Evolutionary conservation across 2,113 vertebrate genomes (phyloP).

Genomic region (Zosterops borbonicus): DNA sequence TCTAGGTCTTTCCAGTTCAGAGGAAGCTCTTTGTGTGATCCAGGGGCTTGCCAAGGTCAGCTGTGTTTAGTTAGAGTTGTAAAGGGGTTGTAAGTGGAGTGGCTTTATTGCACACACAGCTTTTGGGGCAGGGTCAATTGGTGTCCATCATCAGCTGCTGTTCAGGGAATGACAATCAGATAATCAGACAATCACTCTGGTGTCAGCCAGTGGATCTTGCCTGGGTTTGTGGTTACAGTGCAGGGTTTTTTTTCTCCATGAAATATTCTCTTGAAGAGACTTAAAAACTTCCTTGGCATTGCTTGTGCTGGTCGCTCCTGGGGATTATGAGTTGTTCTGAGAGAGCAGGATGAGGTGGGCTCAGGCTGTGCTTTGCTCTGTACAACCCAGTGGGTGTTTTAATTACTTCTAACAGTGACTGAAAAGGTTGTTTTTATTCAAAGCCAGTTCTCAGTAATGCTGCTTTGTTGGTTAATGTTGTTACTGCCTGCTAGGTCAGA

Average conservation of each 20-base stretch:
- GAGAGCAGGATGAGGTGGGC: neutral
- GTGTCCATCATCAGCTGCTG: neutral
- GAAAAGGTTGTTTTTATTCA: neutral
- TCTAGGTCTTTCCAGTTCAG: neutral
- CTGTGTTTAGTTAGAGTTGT: neutral
- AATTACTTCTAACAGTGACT: neutral
- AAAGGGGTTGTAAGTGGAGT: neutral
- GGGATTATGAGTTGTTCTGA: neutral
- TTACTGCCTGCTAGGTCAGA: neutral
- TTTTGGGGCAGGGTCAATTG: neutral
- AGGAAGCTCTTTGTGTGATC: neutral
- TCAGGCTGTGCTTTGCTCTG: neutral
- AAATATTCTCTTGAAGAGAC: neutral
- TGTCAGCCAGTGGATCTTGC: neutral
- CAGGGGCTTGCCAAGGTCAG: neutral
- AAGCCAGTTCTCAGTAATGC: neutral
- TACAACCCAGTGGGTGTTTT: neutral
- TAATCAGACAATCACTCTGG: neutral
- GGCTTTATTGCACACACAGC: rapidly evolving
- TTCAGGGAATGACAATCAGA: neutral
- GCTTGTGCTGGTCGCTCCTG: neutral
- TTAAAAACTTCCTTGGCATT: neutral
- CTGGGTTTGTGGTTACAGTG: rapidly evolving
- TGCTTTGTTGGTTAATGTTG: neutral
- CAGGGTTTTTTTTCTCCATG: neutral